These are phyloP conservation scores for Cheiracanthium punctorium DNA, from an alignment of 2,888 invertebrate species.

Conservation along the genomic window DNA sequence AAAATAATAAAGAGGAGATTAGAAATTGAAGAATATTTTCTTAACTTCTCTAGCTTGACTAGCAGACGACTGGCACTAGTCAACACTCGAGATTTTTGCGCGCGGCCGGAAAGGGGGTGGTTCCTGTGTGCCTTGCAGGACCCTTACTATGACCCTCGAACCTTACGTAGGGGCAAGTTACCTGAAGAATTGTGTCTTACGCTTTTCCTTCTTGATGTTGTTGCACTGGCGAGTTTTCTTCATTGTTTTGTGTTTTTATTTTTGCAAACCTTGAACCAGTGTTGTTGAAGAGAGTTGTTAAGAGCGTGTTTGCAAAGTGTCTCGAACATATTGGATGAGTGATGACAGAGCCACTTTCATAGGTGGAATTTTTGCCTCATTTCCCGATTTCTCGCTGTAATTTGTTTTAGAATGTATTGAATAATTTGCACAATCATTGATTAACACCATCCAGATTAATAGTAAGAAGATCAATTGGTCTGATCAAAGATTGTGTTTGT, in stretches of 20 bases:
- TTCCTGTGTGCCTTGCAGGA: slow-evolving; percentile 61
- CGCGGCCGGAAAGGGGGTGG: slow-evolving; percentile 60
- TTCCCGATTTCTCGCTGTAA: not conserved
- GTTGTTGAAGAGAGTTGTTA: slow-evolving; percentile 2
- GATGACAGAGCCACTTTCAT: not conserved
- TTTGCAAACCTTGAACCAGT: slow-evolving; percentile 35
- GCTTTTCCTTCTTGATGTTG: slow-evolving; percentile 9
- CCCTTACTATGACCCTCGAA: slow-evolving; percentile 52
- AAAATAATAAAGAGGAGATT: slow-evolving; percentile 55
- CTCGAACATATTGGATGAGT: not conserved
- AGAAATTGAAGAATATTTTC: slow-evolving; percentile 67
- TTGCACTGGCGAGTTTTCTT: slow-evolving; percentile 26
- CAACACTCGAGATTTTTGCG: slow-evolving; percentile 67
- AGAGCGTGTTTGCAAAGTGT: slow-evolving; percentile 1
- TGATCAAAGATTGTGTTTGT: too few relatives aligned
- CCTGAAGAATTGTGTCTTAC: slow-evolving; percentile 30
- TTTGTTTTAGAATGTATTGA: too few relatives aligned
- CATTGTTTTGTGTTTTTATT: slow-evolving; percentile 47
- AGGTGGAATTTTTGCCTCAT: not conserved
- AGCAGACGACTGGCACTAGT: slow-evolving; percentile 58
- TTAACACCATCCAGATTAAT: too few relatives aligned
- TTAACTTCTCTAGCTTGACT: slow-evolving; percentile 49
- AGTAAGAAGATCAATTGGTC: too few relatives aligned
- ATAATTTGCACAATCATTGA: too few relatives aligned
- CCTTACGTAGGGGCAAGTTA: slow-evolving; percentile 66